A percentile compares a stretch with the other conserved stretches of the same genome.
phyloP scores from a whole-genome alignment of 2,113 vertebrate species.

The Callionymus lyra region DNA sequence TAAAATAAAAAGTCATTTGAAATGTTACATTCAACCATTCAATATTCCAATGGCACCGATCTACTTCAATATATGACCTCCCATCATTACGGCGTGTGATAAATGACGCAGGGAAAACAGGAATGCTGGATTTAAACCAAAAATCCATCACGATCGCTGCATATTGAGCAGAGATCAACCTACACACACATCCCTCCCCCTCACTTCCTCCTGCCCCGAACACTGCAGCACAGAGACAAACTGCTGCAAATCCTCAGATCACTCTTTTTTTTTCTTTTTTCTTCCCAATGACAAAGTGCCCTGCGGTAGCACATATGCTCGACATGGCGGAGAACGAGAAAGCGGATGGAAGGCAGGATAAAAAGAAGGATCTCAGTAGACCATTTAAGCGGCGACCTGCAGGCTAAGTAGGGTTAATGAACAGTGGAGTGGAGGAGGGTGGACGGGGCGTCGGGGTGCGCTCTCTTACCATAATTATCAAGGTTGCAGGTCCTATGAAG shows the following conservation, averaged over 20 bases:
- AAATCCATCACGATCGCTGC: slow-evolving; percentile 61
- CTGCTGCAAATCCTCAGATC: slow-evolving; percentile 34
- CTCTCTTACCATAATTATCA: slow-evolving; percentile 98
- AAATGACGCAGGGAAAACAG: slow-evolving; percentile 18
- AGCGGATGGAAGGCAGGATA: slow-evolving; percentile 44
- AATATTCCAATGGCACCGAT: no score
- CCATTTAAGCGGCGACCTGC: slow-evolving; percentile 70
- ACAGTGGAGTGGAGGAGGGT: slow-evolving; percentile 13
- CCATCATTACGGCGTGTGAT: slow-evolving; percentile 7
- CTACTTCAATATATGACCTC: slow-evolving; percentile 9
- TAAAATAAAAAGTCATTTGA: no score
- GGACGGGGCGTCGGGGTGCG: slow-evolving; percentile 5
- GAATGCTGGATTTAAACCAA: slow-evolving; percentile 32
- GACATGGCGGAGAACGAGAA: slow-evolving; percentile 50
- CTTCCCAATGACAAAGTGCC: slow-evolving; percentile 36
- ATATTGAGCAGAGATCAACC: slow-evolving; percentile 47
- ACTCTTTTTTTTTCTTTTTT: slow-evolving; percentile 3
- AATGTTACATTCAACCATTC: no score
- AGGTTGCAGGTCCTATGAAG: slow-evolving; percentile 97
- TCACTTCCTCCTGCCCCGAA: slow-evolving; percentile 1
- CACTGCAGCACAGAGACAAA: slow-evolving; percentile 36
- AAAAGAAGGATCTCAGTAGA: slow-evolving; percentile 43
- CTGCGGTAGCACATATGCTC: slow-evolving; percentile 55
- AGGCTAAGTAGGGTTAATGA: slow-evolving; percentile 79
- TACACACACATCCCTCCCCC: slow-evolving; percentile 2